Evolutionary conservation across 2,888 invertebrate species (phyloP).

Genomic region (Mellilla xanthometata): DNA sequence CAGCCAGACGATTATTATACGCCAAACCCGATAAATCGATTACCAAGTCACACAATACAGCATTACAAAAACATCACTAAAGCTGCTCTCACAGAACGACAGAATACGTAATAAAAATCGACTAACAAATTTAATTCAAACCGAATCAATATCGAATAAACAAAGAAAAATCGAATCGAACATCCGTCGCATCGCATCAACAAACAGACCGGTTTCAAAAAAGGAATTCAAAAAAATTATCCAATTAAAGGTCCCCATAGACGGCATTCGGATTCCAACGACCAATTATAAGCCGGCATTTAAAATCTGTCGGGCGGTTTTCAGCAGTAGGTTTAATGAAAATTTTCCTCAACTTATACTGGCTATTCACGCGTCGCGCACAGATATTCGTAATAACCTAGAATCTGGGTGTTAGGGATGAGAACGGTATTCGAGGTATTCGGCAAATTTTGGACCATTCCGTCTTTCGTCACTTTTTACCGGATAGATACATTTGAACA

Average conservation of each 20-base stretch:
- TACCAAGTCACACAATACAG: too few species aligned
- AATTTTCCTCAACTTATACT: slow-evolving; percentile 27
- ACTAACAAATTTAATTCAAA: not conserved
- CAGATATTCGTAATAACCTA: slow-evolving; percentile 27
- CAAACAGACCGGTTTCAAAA: slow-evolving; percentile 19
- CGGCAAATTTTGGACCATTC: too few species aligned
- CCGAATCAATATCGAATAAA: not conserved
- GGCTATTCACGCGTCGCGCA: slow-evolving; percentile 20
- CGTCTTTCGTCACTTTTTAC: too few species aligned
- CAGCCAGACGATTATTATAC: too few species aligned
- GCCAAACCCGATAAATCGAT: too few species aligned
- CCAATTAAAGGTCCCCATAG: slow-evolving; percentile 30
- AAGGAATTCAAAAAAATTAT: slow-evolving; percentile 27
- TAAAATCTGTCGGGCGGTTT: slow-evolving; percentile 36
- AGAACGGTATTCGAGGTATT: too few species aligned
- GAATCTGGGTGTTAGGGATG: slow-evolving; percentile 12
- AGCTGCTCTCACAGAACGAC: too few species aligned
- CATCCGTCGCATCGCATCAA: slow-evolving; percentile 2
- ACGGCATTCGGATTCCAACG: slow-evolving; percentile 28
- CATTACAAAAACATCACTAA: too few species aligned
- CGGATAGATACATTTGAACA: too few species aligned
- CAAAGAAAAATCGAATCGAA: slow-evolving; percentile 8
- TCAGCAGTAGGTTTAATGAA: slow-evolving; percentile 27
- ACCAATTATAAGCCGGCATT: slow-evolving; percentile 43
- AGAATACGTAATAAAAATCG: not conserved